These are phyloP conservation scores for Buphagus erythrorhynchus DNA, from an alignment of 2,797 vertebrate genomes.

Conservation along the genomic window DNA sequence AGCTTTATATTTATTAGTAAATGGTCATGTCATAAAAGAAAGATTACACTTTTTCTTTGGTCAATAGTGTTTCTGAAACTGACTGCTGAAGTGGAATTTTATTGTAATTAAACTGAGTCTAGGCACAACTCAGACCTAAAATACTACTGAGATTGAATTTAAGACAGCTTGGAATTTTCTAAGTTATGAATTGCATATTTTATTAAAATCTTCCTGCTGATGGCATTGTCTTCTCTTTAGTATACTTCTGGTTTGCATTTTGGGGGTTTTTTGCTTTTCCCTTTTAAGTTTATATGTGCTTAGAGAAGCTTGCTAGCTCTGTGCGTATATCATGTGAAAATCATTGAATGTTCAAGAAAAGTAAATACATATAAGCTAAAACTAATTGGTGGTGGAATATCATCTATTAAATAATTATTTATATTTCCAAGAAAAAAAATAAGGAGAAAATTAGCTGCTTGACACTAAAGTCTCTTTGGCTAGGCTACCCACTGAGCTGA, in stretches of 20 bases:
- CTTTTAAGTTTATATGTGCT: neutral
- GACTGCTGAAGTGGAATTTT: neutral
- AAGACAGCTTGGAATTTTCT: neutral
- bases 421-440: neutral
- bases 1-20: neutral
- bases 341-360: neutral
- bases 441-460: neutral
- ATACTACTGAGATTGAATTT: neutral
- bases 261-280: fast-evolving
- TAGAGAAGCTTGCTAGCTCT: neutral
- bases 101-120: slow-evolving; percentile 20
- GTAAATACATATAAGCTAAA: neutral
- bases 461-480: neutral
- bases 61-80: slow-evolving; percentile 7
- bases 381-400: neutral
- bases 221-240: neutral
- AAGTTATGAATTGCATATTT: neutral
- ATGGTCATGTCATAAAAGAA: neutral
- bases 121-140: neutral
- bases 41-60: neutral
- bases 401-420: neutral
- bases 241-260: neutral
- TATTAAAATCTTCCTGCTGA: neutral
- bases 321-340: neutral
- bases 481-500: neutral